A percentile compares a stretch with the other conserved stretches of the same genome.
Conservation (phyloP, 2,113 vertebrate species). For the Ovibos moschatus region DNA sequence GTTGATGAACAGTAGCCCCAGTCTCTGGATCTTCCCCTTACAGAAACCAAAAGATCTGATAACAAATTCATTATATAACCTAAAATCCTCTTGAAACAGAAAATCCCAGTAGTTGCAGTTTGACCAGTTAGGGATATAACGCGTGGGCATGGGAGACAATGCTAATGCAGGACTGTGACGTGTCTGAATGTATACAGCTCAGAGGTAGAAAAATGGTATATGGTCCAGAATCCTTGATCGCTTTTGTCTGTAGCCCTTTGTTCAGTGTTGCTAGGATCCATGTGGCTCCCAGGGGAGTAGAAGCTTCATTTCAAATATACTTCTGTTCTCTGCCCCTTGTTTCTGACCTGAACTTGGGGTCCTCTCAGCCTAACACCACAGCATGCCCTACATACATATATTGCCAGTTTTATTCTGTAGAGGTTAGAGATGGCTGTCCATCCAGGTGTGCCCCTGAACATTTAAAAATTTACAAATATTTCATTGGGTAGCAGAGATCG, state of each 20-base stretch:
- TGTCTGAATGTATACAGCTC: constrained; percentile 20
- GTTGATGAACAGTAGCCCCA: neutral
- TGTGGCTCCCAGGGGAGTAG: constrained; percentile 56
- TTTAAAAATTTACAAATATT: neutral
- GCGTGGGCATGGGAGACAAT: neutral
- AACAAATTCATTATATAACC: constrained; percentile 25
- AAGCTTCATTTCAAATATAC: constrained; percentile 65
- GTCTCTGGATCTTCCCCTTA: constrained; percentile 45
- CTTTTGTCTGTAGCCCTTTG: constrained; percentile 66
- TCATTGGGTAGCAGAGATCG: neutral
- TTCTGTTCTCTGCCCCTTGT: constrained; percentile 65
- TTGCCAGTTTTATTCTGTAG: constrained; percentile 27
- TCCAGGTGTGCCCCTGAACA: neutral
- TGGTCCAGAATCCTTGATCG: constrained; percentile 7
- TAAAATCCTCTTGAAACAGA: neutral
- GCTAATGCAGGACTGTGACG: neutral
- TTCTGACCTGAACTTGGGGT: constrained; percentile 55
- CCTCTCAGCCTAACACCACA: constrained; percentile 26
- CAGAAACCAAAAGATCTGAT: constrained; percentile 44
- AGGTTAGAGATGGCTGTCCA: neutral
- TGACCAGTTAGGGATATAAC: neutral
- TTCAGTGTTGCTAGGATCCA: constrained; percentile 68
- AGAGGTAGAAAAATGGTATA: constrained; percentile 53
- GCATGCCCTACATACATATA: constrained; percentile 12
- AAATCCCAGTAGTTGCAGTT: constrained; percentile 38